A percentile compares a stretch with the other conserved stretches of the same genome.
Conservation (phyloP, 2,797 vertebrate genomes). For the Gastrophryne carolinensis region DNA sequence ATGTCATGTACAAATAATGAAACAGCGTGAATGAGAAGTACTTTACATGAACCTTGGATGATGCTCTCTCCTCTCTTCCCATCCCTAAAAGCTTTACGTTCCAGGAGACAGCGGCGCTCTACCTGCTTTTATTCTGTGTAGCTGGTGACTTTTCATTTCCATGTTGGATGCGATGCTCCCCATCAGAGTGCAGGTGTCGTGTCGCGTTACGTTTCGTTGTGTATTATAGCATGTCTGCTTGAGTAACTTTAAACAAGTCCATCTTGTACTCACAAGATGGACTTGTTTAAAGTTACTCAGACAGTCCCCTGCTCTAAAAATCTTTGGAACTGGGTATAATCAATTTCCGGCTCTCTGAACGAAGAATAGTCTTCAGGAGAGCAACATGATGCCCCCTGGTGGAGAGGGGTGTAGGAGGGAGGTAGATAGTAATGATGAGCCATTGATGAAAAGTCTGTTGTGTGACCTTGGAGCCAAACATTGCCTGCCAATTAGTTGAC, state of each 20-base stretch:
- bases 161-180: neutral
- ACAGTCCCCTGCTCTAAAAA: neutral
- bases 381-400: no score
- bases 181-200: constrained; percentile 19
- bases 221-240: constrained; percentile 31
- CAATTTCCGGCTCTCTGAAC: no score
- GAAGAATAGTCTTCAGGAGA: no score
- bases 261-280: neutral
- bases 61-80: neutral
- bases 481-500: no score
- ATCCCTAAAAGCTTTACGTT: constrained; percentile 33
- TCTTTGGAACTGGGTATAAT: neutral
- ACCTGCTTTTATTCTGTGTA: neutral
- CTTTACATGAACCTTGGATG: constrained; percentile 27
- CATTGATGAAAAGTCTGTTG: no score
- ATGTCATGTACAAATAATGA: constrained; percentile 21
- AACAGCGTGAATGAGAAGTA: constrained; percentile 27
- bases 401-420: no score
- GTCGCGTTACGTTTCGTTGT: constrained; percentile 17
- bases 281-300: neutral
- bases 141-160: neutral
- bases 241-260: no score
- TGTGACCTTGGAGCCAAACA: no score
- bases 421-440: no score
- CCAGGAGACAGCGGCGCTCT: neutral